These are phyloP conservation scores for Drosophila barbarae DNA, from an alignment of 2,888 invertebrate genomes.

Conservation along the genomic window DNA sequence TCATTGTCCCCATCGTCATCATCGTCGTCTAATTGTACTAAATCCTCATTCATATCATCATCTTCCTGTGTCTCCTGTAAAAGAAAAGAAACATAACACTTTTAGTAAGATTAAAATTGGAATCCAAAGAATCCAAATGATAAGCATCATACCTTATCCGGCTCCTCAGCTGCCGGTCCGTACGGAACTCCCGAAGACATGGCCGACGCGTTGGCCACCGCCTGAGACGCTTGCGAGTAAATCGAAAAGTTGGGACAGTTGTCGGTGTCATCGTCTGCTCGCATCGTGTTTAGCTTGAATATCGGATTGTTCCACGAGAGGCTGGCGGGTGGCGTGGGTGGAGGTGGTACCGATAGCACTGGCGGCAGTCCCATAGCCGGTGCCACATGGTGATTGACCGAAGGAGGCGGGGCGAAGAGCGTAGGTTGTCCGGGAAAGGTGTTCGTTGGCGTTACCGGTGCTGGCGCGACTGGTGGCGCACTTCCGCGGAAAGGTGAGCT, in stretches of 20 bases:
- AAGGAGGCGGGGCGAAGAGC: slow-evolving; percentile 60
- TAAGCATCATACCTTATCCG: slow-evolving; percentile 71
- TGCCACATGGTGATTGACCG: slow-evolving; percentile 48
- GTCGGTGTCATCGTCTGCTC: slow-evolving; percentile 81
- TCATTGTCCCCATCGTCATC: slow-evolving; percentile 73
- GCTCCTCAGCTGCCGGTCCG: slow-evolving; percentile 33
- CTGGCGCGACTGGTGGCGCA: slow-evolving; percentile 6
- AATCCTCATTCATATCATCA: slow-evolving; percentile 79
- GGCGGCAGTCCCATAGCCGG: slow-evolving; percentile 50
- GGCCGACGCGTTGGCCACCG: slow-evolving; percentile 79
- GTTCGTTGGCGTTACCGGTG: slow-evolving; percentile 16
- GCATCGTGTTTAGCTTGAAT: slow-evolving; percentile 71
- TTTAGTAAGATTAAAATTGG: neutral
- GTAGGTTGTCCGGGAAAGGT: slow-evolving; percentile 54
- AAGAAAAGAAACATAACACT: slow-evolving; percentile 14
- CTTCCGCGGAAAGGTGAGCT: slow-evolving; percentile 14
- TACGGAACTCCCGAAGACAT: slow-evolving; percentile 42
- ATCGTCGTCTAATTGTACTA: slow-evolving; percentile 79
- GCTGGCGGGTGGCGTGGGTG: slow-evolving; percentile 77
- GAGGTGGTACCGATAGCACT: slow-evolving; percentile 71
- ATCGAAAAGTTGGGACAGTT: slow-evolving; percentile 93
- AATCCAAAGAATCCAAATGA: too few species aligned
- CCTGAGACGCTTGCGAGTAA: slow-evolving; percentile 90
- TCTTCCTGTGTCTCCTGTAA: slow-evolving; percentile 78
- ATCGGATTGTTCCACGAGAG: slow-evolving; percentile 74